Evolutionary conservation across 2,797 vertebrate genomes (phyloP).

Genomic region (Bufotes viridis): DNA sequence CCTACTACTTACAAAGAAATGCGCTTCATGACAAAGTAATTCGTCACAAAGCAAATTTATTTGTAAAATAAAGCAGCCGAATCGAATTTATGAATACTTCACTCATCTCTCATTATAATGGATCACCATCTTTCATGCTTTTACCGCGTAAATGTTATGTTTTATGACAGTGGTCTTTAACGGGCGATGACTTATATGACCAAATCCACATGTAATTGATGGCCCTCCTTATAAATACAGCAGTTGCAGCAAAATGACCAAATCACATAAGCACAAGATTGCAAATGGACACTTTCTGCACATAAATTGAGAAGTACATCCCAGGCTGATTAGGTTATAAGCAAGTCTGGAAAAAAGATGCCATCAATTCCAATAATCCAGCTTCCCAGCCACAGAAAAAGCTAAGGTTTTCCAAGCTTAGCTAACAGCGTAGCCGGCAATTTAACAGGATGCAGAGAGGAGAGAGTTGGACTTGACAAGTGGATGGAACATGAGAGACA

Average conservation of each 20-base stretch:
- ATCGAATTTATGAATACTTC: too few relatives aligned
- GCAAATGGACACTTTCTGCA: conserved; percentile 26
- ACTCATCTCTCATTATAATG: neutral
- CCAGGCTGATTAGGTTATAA: conserved; percentile 1
- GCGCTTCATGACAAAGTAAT: too few relatives aligned
- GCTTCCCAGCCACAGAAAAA: conserved; percentile 5
- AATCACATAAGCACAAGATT: conserved; percentile 21
- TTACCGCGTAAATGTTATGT: neutral
- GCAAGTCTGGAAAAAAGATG: conserved; percentile 17
- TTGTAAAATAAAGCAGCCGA: too few relatives aligned
- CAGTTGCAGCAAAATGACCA: conserved; percentile 23
- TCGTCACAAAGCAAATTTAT: too few relatives aligned
- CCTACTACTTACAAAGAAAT: too few relatives aligned
- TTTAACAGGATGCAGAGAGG: neutral
- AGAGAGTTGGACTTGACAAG: neutral
- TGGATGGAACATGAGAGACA: neutral
- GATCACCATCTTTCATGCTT: neutral
- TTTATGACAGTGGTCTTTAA: neutral
- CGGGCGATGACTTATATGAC: neutral
- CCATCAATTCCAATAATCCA: conserved; percentile 28
- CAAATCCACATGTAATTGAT: neutral
- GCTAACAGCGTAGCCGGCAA: conserved; percentile 2
- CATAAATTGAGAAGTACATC: conserved; percentile 27
- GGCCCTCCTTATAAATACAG: neutral
- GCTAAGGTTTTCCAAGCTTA: conserved; percentile 11